Evolutionary conservation across 2,797 vertebrate genomes (phyloP), one percentile per base, ranked within the genome.

Genomic region (Crypturellus tataupa): DNA sequence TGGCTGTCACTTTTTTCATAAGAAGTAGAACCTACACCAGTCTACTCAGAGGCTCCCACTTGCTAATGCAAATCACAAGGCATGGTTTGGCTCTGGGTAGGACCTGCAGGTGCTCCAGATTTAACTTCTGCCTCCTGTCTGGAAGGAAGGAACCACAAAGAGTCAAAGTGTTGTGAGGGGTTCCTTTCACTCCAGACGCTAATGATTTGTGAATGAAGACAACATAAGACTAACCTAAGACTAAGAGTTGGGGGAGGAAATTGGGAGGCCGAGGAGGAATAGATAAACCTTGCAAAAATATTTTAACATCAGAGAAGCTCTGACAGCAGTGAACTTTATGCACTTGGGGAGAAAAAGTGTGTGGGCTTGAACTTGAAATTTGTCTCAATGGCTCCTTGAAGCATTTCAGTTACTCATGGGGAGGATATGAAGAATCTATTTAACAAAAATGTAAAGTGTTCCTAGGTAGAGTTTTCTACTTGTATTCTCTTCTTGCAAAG

Each of bases 371-470:
- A 29, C 24, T 29, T 27, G 18, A 87, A 76, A 83, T 62, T 55
- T 55, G 42, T 79, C 65, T 87, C 77, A 49, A 29, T 68, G 16
- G 5, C 46, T 68, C 25, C 80, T 91, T 94, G 89, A 60, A 92
- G 65, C 44, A 58, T 87, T 97, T 96, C 60, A 6, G 2, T 80
- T 91, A 6, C 77, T 94, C 53, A 33, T 53, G 10, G 37, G 53
- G 24, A 89, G 80, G 75, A 94, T 93, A 89, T 89, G 92, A 95
- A 90, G 85, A 77, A 56, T 93, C 83, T 94, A 72, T 44, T 67
- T 89, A 85, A 90, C 40, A 93, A 94, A 97, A 82, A 91, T 5
- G 64, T 62, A 83, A 87, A 89, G 76, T 94, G 65, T 93, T 97
- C 46, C 85, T 77, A 81, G 70, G 18, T 39, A 67, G 39, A 29